A percentile compares a stretch with the other conserved stretches of the same genome.
Evolutionary conservation across 1,140 invertebrate species (phyloP).

Genomic region (Nebria ingens): DNA sequence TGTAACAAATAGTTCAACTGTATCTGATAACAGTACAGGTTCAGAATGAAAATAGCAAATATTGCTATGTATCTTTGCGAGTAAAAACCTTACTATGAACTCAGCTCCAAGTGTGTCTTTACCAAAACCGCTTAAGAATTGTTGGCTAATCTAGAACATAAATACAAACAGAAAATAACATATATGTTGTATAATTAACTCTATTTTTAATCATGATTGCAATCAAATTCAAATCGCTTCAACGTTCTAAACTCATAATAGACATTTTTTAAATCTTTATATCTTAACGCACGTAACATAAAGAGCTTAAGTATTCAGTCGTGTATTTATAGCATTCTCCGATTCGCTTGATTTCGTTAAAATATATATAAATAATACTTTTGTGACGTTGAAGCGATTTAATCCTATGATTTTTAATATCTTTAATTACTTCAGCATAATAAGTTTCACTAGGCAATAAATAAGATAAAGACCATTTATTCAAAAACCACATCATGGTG

Average conservation of each 20-base stretch:
- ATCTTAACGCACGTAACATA: no score
- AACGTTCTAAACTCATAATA: no score
- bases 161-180: no score
- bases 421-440: constrained; percentile 51
- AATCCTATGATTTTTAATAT: constrained; percentile 30
- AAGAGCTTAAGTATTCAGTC: no score
- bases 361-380: no score
- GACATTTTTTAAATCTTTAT: no score
- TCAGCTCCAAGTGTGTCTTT: constrained; percentile 31
- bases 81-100: constrained; percentile 26
- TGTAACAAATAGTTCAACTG: constrained; percentile 29
- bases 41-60: constrained; percentile 30
- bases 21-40: constrained; percentile 29
- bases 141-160: constrained; percentile 27
- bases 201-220: no score
- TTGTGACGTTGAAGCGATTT: constrained; percentile 27
- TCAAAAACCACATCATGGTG: constrained; percentile 71
- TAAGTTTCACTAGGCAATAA: constrained; percentile 55
- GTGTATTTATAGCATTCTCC: no score
- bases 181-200: no score
- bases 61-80: constrained; percentile 32
- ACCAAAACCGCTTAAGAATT: constrained; percentile 27
- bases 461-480: constrained; percentile 65
- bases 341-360: no score
- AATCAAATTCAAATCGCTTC: no score